Percentiles rank a stretch among this genome's conserved stretches.
phyloP scores from a whole-genome alignment of 2,888 invertebrate species.

The Litoditis marina region DNA sequence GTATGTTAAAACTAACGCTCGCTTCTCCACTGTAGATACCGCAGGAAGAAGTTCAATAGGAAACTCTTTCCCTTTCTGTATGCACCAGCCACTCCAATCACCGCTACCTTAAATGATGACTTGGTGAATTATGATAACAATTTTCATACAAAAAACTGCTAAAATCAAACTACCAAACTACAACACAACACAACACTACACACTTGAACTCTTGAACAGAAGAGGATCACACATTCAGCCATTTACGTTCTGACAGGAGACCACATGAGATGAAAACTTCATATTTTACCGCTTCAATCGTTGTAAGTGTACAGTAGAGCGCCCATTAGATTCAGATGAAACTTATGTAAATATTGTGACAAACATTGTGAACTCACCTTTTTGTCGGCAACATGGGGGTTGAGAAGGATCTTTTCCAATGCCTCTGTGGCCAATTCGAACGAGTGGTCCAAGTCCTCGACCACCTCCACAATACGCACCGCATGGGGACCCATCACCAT shows the following conservation, averaged over 20 bases:
- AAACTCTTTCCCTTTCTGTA: constrained; percentile 49
- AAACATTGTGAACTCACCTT: constrained; percentile 44
- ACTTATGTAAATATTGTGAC: background rate
- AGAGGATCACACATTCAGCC: no score
- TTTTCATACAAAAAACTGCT: no score
- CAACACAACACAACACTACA: no score
- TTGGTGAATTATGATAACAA: no score
- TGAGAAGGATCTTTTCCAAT: constrained; percentile 65
- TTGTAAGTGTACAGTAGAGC: no score
- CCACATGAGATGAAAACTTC: no score
- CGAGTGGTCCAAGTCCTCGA: constrained; percentile 38
- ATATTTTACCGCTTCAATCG: no score
- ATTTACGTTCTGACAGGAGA: no score
- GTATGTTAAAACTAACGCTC: background rate
- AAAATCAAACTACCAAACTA: no score
- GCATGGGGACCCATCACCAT: constrained; percentile 20
- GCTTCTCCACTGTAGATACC: constrained; percentile 42
- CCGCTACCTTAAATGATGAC: constrained; percentile 38
- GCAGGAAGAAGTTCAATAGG: constrained; percentile 49
- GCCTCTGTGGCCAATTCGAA: constrained; percentile 30
- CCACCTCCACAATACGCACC: constrained; percentile 40
- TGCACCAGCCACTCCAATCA: constrained; percentile 48
- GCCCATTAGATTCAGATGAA: background rate
- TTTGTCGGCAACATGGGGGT: constrained; percentile 51
- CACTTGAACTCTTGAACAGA: no score